phyloP scores from a whole-genome alignment of 1,140 invertebrate genomes.

The Prorops nasuta region DNA sequence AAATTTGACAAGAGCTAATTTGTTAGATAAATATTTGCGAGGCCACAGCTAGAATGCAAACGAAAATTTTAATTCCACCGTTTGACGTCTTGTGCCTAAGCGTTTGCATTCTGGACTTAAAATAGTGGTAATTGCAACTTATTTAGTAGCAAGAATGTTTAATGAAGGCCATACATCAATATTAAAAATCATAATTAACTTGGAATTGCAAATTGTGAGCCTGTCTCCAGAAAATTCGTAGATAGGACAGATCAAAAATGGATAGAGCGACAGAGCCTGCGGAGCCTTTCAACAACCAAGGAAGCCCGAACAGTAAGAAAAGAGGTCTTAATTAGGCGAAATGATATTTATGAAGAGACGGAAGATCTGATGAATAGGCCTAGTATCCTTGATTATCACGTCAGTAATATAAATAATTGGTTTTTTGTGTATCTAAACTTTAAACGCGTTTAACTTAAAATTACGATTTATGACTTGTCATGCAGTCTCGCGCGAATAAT shows the following conservation, averaged over 20 bases:
- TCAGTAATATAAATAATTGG: no score
- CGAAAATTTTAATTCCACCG: slow-evolving; percentile 1
- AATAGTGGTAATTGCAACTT: not conserved
- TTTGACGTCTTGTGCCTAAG: not conserved
- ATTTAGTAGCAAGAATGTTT: not conserved
- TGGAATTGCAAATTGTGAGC: not conserved
- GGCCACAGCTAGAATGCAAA: slow-evolving; percentile 2
- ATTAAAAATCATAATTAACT: not conserved
- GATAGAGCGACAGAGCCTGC: not conserved
- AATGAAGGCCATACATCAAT: not conserved
- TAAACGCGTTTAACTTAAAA: no score
- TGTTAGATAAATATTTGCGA: not conserved
- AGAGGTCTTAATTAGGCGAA: not conserved
- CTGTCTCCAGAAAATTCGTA: not conserved
- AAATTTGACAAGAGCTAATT: not conserved
- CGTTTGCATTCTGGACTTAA: not conserved
- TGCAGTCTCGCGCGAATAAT: no score
- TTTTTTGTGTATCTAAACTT: no score
- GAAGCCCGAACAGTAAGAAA: not conserved
- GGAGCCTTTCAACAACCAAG: not conserved
- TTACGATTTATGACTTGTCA: no score
- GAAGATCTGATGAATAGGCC: not conserved
- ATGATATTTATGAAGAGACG: not conserved
- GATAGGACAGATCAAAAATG: not conserved
- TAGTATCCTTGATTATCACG: no score